Conservation (phyloP, 2,797 vertebrate genomes). For the Sebastes jordani region DNA sequence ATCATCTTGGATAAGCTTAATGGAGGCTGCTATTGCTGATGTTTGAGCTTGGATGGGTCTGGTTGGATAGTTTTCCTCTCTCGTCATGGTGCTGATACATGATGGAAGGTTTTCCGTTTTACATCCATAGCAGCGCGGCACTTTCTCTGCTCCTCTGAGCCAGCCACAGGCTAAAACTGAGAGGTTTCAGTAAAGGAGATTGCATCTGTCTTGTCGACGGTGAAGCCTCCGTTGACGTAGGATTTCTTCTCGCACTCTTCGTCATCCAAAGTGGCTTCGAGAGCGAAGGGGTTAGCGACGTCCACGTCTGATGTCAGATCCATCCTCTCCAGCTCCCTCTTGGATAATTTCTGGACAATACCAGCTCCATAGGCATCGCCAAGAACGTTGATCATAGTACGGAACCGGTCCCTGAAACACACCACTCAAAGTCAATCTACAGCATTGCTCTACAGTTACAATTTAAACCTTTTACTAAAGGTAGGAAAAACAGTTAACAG, state of each 20-base stretch:
- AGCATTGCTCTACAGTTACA: background rate
- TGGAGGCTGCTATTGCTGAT: slow-evolving; percentile 77
- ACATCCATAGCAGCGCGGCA: slow-evolving; percentile 50
- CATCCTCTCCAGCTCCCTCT: slow-evolving; percentile 92
- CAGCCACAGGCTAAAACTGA: slow-evolving; percentile 87
- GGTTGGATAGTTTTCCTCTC: slow-evolving; percentile 45
- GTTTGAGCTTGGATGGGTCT: slow-evolving; percentile 59
- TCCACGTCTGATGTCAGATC: slow-evolving; percentile 90
- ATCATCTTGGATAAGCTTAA: slow-evolving; percentile 56
- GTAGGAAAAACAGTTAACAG: background rate
- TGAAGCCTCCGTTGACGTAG: slow-evolving; percentile 95
- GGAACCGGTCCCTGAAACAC: slow-evolving; percentile 91
- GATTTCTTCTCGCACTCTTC: slow-evolving; percentile 93
- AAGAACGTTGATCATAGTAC: slow-evolving; percentile 97
- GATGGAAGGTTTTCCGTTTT: slow-evolving; percentile 34
- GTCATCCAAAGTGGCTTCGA: slow-evolving; percentile 87
- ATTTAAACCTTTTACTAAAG: background rate
- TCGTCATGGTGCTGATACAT: slow-evolving; percentile 62
- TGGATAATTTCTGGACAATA: slow-evolving; percentile 94
- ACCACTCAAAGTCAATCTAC: background rate
- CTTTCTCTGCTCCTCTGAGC: slow-evolving; percentile 48
- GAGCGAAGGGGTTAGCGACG: slow-evolving; percentile 93
- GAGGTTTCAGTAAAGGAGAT: slow-evolving; percentile 98
- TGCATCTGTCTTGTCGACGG: slow-evolving; percentile 94
- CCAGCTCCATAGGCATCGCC: slow-evolving; percentile 95